Conservation (phyloP, 2,113 vertebrate species). For the Microtus oregoni region DNA sequence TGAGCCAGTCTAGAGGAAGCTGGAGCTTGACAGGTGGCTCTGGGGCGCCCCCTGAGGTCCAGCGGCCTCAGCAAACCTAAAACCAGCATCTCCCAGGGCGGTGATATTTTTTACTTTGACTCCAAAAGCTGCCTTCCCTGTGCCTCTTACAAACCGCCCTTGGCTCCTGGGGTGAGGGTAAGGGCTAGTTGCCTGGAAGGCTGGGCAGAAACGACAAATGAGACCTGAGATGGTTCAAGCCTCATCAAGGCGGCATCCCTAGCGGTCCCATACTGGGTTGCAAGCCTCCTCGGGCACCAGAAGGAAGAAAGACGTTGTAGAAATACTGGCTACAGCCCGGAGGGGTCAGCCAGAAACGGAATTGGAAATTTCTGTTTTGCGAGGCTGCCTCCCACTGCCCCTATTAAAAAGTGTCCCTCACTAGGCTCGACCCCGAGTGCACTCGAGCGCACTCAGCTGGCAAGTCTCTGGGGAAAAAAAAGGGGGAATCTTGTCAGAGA, state of each 20-base stretch:
- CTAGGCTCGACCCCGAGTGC: not conserved
- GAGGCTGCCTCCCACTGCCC: not conserved
- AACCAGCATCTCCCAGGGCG: not conserved
- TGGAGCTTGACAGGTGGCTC: slow-evolving; percentile 52
- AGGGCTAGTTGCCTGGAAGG: not conserved
- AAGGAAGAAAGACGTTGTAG: not conserved
- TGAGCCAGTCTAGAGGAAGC: not conserved
- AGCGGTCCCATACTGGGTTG: slow-evolving; percentile 50
- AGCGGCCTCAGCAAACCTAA: slow-evolving; percentile 31
- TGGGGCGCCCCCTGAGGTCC: slow-evolving; percentile 79
- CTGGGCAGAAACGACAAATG: not conserved
- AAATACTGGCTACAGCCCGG: not conserved
- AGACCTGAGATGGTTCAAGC: not conserved
- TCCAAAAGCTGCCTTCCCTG: not conserved
- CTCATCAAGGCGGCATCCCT: not conserved
- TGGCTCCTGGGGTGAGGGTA: not conserved
- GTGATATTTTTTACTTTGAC: slow-evolving; percentile 73
- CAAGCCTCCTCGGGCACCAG: slow-evolving; percentile 31
- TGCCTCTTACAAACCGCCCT: not conserved
- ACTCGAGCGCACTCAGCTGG: not conserved
- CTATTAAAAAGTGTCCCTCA: not conserved
- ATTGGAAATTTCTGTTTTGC: not conserved
- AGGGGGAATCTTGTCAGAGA: not conserved
- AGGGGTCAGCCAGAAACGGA: not conserved
- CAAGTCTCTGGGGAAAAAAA: not conserved